Evolutionary conservation across 2,113 vertebrate species (phyloP).

Genomic region (Shinisaurus crocodilurus): DNA sequence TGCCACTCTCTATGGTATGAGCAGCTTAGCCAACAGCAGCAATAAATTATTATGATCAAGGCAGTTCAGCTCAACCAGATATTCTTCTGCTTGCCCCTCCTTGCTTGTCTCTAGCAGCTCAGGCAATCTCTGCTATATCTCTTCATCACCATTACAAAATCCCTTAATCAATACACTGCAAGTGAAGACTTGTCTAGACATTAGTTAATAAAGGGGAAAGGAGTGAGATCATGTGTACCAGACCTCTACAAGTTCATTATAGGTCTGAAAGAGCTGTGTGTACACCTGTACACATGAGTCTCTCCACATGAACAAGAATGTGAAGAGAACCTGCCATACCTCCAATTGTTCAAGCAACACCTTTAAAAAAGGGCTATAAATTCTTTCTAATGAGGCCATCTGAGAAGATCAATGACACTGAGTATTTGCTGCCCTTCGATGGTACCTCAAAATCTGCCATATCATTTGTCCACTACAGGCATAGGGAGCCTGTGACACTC

Average conservation of each 20-base stretch:
- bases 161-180: neutral
- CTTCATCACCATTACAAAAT: neutral
- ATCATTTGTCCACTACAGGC: neutral
- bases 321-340: neutral
- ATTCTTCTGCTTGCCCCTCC: neutral
- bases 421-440: neutral
- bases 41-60: neutral
- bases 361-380: neutral
- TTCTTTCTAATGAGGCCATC: neutral
- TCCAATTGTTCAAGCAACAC: neutral
- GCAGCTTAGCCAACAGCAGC: neutral
- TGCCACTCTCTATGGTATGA: neutral
- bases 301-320: neutral
- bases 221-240: neutral
- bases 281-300: neutral
- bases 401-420: neutral
- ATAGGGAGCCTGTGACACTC: too few species aligned
- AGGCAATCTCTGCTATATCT: neutral
- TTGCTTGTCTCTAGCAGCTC: neutral
- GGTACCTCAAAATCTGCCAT: neutral
- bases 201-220: neutral
- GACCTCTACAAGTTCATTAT: too few species aligned
- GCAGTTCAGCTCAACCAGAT: neutral
- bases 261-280: too few species aligned
- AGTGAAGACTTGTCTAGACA: too few species aligned